phyloP scores from a whole-genome alignment of 2,888 invertebrate genomes.

The Cryptops parisi region DNA sequence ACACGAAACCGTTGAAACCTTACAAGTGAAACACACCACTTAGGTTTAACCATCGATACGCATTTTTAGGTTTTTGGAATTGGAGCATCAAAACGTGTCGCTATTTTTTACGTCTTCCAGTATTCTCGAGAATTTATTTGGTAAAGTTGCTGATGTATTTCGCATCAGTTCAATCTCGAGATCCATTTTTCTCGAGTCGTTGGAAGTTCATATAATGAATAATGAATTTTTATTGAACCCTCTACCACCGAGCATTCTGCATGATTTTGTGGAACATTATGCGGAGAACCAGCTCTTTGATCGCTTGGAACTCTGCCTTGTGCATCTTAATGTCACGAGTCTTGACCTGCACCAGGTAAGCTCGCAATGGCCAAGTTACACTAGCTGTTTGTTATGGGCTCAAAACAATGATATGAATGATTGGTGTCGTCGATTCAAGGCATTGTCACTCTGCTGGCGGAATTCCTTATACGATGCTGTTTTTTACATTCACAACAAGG shows the following conservation, averaged over 20 bases:
- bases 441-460: conserved; percentile 43
- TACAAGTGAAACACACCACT: no score
- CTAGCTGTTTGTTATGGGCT: no score
- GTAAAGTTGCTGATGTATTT: conserved; percentile 47
- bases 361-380: no score
- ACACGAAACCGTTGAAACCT: no score
- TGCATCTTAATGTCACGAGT: conserved; percentile 22
- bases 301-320: conserved; percentile 35
- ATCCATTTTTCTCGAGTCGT: conserved; percentile 48
- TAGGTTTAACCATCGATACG: no score
- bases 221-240: conserved; percentile 39
- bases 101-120: conserved; percentile 14
- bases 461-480: conserved; percentile 52
- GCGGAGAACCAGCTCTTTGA: conserved; percentile 43
- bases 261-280: conserved; percentile 54
- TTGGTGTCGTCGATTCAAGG: conserved; percentile 29
- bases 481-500: conserved; percentile 60
- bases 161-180: conserved; percentile 44
- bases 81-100: background rate
- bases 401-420: no score
- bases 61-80: background rate
- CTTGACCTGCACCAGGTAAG: conserved; percentile 17
- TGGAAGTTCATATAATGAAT: conserved; percentile 53
- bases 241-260: conserved; percentile 54
- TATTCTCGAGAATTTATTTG: conserved; percentile 43